Evolutionary conservation across 2,888 invertebrate genomes (phyloP).

Genomic region (Sturmia bella): DNA sequence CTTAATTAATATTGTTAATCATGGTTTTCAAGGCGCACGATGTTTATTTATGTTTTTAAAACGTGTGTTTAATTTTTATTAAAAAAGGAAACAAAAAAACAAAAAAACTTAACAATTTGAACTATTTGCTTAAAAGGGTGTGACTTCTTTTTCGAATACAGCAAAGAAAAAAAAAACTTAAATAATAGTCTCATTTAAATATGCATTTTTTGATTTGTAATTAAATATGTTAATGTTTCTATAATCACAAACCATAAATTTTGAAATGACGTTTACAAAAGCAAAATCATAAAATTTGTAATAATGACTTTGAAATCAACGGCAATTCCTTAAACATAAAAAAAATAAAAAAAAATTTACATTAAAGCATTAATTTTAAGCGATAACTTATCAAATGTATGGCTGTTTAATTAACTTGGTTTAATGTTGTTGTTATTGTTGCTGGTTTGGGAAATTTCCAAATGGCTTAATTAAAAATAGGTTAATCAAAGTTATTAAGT

Average conservation of each 20-base stretch:
- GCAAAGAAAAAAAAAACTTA: not conserved
- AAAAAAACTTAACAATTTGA: not conserved
- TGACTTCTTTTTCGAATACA: not conserved
- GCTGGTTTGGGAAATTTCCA: too few species aligned
- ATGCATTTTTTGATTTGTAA: constrained; percentile 2
- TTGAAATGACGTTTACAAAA: constrained; percentile 1
- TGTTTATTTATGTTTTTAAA: not conserved
- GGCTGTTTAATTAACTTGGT: not conserved
- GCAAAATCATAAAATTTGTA: constrained; percentile 3
- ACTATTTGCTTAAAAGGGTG: constrained; percentile 17
- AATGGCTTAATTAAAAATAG: too few species aligned
- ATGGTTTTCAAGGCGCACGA: not conserved
- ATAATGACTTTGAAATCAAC: constrained; percentile 10
- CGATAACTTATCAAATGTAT: not conserved
- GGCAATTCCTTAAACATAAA: not conserved
- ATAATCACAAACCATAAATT: constrained; percentile 28
- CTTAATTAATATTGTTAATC: not conserved
- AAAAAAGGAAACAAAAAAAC: too few species aligned
- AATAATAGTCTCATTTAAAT: not conserved
- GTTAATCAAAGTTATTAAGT: too few species aligned
- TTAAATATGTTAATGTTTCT: constrained; percentile 38
- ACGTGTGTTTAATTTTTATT: not conserved
- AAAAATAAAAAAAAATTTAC: not conserved
- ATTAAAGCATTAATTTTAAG: not conserved
- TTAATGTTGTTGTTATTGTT: not conserved